Percentiles rank a stretch among this genome's conserved stretches.
Conservation (phyloP, 2,888 invertebrate genomes). For the Hypercompe scribonia region DNA sequence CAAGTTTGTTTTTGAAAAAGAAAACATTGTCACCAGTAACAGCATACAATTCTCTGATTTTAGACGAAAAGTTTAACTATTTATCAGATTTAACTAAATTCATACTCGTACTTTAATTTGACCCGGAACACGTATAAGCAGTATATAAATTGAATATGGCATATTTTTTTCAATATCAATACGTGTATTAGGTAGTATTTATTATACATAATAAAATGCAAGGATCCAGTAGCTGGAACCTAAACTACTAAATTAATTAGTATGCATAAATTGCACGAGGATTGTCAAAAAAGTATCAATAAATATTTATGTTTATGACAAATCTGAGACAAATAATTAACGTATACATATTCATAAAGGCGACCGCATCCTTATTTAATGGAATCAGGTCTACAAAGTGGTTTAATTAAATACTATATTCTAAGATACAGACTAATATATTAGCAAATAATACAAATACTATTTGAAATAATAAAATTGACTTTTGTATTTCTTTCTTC, state of each 20-base stretch:
- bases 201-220: conserved; percentile 25
- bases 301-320: conserved; percentile 46
- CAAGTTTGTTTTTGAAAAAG: no score
- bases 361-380: conserved; percentile 1
- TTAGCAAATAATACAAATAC: no score
- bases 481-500: no score
- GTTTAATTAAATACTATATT: not conserved
- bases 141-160: conserved; percentile 4
- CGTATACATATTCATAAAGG: conserved; percentile 10
- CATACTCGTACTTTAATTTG: not conserved
- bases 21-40: no score
- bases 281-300: conserved; percentile 32
- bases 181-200: not conserved
- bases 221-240: conserved; percentile 27
- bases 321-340: conserved; percentile 12
- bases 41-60: not conserved
- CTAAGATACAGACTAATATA: not conserved
- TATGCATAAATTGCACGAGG: conserved; percentile 26
- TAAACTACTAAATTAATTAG: conserved; percentile 39
- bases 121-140: conserved; percentile 6
- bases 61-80: not conserved
- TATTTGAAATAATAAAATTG: no score
- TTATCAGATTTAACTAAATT: not conserved
- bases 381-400: not conserved
- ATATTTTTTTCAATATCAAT: conserved; percentile 4